Conservation (phyloP, 1,140 invertebrate species). For the Drosophila ironensis region DNA sequence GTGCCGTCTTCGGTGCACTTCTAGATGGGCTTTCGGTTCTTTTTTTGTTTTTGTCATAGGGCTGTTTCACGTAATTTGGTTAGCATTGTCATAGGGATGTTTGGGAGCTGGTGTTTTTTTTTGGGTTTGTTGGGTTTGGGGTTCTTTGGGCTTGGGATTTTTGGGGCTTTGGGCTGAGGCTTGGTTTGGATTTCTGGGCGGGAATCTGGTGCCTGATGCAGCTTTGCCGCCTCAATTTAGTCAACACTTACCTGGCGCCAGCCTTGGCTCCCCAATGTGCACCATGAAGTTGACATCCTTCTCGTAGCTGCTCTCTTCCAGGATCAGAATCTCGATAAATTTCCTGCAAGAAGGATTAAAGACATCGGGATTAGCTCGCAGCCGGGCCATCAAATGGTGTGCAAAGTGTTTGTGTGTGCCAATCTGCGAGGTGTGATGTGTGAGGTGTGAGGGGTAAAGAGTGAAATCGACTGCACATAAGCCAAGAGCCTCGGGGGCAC, state of each 20-base stretch:
- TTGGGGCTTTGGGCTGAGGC: not conserved
- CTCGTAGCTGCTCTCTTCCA: constrained; percentile 99
- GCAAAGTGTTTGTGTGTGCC: not conserved
- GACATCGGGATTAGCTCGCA: constrained; percentile 2
- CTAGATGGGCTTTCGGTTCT: constrained; percentile 8
- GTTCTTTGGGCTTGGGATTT: not conserved
- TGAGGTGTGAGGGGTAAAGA: not conserved
- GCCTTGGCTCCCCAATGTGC: constrained; percentile 92
- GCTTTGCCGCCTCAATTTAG: not conserved
- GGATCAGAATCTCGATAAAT: constrained; percentile 91
- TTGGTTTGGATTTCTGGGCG: not conserved
- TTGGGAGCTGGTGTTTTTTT: not conserved
- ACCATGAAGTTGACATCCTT: constrained; percentile 97
- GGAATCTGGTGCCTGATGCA: constrained; percentile 33
- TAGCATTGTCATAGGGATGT: constrained; percentile 13
- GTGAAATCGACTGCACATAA: constrained; percentile 31
- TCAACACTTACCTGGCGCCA: constrained; percentile 89
- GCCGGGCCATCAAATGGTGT: not conserved
- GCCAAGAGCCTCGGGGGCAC: constrained; percentile 9
- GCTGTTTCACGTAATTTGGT: constrained; percentile 41
- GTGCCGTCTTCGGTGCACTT: constrained; percentile 39
- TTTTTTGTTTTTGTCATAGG: not conserved
- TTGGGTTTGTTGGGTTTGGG: not conserved
- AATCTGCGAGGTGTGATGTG: not conserved
- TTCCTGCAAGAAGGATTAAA: constrained; percentile 89